Evolutionary conservation across 2,888 invertebrate species (phyloP), one percentile per base, ranked within the genome.

Genomic region (Chelonus formosanus): DNA sequence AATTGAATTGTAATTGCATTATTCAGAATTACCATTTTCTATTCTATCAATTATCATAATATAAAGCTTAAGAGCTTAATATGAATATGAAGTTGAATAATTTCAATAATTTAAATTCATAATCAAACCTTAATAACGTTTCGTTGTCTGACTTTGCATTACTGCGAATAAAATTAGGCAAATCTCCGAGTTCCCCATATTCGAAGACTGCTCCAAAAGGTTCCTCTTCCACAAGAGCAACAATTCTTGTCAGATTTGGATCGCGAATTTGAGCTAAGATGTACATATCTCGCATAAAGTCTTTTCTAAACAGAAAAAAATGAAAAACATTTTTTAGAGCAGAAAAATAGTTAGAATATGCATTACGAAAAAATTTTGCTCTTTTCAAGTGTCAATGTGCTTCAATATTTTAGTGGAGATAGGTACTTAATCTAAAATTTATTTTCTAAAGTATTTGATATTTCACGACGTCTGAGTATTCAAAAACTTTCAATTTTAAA

Each of bases 191-290:
- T 81, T 94, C 92, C 80, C 94, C 92, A 84, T 95, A 94, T 84
- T 96, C 95, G 76, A 95, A 90, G n/a, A 96, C 90, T 74, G 95
- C 93, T 84, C 93, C 93, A 78, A 93, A 90, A 4, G 95, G 95
- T 78, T 95, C 94, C 74, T 93, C 92, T 53, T 91, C 90, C 81
- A 94, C 94, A 74, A 94, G 87, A 31, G 94, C 95, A 63, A 95
- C 88, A 71, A 95, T 91, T 69, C 93, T 88, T 52, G 93, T 93
- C 70, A 96, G 88, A 85, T 95, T 95, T 44, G 92, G 89, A 84
- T 96, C 94, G 69, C 92, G 89, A 76, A 96, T 87, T 62, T 92
- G 91, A 59, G 94, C 92, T 84, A 95, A 88, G 87, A 94, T 92
- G 80, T 91, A 91, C 79, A 94, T 93, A 85, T 96, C 95, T 83